Evolutionary conservation across 2,113 vertebrate species (phyloP), one percentile per base, ranked within the genome.

Genomic region (Pedetes capensis): DNA sequence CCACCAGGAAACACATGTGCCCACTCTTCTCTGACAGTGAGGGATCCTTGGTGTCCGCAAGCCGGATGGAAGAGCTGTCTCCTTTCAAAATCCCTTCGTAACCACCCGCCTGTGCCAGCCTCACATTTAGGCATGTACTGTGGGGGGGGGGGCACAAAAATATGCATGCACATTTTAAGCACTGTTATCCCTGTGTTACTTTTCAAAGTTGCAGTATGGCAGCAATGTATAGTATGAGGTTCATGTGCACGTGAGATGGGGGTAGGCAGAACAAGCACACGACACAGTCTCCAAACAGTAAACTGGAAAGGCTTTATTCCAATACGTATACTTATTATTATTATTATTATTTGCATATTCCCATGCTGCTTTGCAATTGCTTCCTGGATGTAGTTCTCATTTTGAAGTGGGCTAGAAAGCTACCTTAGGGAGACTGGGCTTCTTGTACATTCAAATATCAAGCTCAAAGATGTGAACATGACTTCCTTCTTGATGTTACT

Each of bases 341-440:
- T n/a, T n/a, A n/a, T n/a, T n/a, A n/a, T n/a, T n/a, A n/a, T n/a
- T n/a, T n/a, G n/a, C n/a, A n/a, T n/a, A 68, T 85, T 85, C 83
- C 44, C 64, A 85, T 51, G 53, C 16, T 95, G 69, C 32, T 76
- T 87, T 71, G 59, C 42, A 81, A 86, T 89, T 87, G 83, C 86
- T 96, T 97, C n/a, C 49, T 88, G 51, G 29, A 47, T 81, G 71
- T 78, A 59, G 59, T 75, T 85, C 89, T 82, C 9, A 51, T 95
- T 64, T 78, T 64, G 20, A 90, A 87, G 63, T 74, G 22, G 12
- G 79, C 88, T 59, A 57, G 47, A 81, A 82, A 71, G 29, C 18
- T 86, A 72, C 18, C 84, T 29, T 72, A 74, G 42, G n/a, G 78
- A 93, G 87, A 63, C 8, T 88, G 55, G 20, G 87, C 85, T 63